phyloP scores from a whole-genome alignment of 2,113 vertebrate genomes.

The Dicerorhinus sumatrensis region DNA sequence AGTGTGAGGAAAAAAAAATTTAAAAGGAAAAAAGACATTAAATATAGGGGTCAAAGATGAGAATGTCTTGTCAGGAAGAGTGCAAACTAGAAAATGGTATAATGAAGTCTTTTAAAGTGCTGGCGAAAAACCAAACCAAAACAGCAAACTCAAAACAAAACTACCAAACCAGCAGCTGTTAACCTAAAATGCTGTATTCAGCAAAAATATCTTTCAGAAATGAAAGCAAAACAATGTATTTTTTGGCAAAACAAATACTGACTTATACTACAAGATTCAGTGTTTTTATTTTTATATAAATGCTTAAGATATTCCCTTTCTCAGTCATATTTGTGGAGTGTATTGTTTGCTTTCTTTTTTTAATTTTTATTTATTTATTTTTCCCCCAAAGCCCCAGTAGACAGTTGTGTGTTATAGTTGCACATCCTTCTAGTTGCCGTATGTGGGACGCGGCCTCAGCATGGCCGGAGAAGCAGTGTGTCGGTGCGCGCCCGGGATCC shows the following conservation, averaged over 20 bases:
- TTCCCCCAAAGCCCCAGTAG: too few species aligned
- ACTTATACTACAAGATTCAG: neutral
- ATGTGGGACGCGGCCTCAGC: too few species aligned
- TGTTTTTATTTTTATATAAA: conserved; percentile 9
- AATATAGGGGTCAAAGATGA: neutral
- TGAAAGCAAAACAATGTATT: neutral
- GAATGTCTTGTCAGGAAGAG: neutral
- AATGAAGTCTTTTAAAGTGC: neutral
- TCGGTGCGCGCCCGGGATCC: too few species aligned
- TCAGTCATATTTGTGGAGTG: neutral
- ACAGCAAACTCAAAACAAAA: neutral
- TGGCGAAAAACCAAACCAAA: too few species aligned
- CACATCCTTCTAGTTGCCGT: too few species aligned
- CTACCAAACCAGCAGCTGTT: neutral
- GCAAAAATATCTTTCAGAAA: conserved; percentile 13
- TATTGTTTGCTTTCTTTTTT: neutral
- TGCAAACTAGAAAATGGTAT: neutral
- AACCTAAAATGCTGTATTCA: neutral
- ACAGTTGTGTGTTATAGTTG: too few species aligned
- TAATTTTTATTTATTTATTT: too few species aligned
- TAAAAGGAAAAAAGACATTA: neutral
- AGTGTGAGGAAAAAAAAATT: neutral
- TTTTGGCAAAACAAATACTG: neutral
- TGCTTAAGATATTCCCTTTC: neutral
- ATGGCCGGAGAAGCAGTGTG: too few species aligned